Base-by-base conservation (phyloP, 2,888 invertebrate genomes). In the Drosophila meridionalis region DNA sequence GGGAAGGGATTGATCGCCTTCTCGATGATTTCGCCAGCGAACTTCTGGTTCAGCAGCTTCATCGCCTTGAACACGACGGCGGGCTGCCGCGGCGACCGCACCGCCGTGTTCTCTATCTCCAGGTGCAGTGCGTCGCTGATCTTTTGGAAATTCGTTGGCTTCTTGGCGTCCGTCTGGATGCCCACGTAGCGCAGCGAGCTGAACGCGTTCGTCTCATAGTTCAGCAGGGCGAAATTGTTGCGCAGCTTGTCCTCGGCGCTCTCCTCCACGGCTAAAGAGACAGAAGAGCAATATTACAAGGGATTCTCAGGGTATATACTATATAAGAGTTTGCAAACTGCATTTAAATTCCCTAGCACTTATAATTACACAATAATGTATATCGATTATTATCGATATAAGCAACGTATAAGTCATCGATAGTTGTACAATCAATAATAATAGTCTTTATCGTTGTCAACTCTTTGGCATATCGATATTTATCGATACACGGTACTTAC, bases 31-130 rank as follows among this genome's bases (percentile, higher is more conserved):
- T 95, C 94, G 3, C 96, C 96, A 81, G 95, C 95, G 89, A 96
- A 97, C 92, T 96, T 96, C 68, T 96, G 95, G 93, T 97, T 97
- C 58, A 97, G 93, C 83, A 95, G 95, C 93, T 96, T 95, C 66
- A 97, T 93, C 4, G 95, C 96, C 67, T 94, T 94, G 87, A 95
- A 96, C 53, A 97, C 95, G 68, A 96, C 94, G 76, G 94, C 94
- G 0, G 96, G 95, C 78, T 94, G 95, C 52, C 97, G 93, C 1
- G 96, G 94, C 0, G 96, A 96, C 70, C 97, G 94, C 8, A 96
- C 95, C n/a, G 95, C 94, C 8, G 95, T 96, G 87, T 96, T 96
- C 64, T 95, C 94, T 65, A 97, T 93, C 91, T 96, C 96, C 70
- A 94, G 93, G 73, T 94, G 94, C 64, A 97, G 92, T 12, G 94